Base-by-base conservation (phyloP, 1,140 invertebrate genomes). In the Drosophila subpulchrella region DNA sequence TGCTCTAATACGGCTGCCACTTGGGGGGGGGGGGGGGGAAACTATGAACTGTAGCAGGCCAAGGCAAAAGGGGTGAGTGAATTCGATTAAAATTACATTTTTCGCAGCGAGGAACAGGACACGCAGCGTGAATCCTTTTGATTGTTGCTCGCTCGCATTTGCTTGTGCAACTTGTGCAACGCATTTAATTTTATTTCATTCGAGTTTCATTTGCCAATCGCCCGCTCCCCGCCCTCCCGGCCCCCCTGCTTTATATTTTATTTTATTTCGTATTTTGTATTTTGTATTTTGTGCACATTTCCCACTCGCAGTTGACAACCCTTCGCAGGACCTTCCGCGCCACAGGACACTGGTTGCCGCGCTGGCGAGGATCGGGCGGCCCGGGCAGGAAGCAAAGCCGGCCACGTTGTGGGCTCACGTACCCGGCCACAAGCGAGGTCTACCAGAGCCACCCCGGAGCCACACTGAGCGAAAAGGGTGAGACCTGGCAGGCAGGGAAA, bases 71-170 rank as follows among this genome's bases (percentile, higher is more conserved):
- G 50, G 65, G 46, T 76, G 51, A 50, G 47, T 89, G 84, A 89
- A 89, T 89, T 89, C 84, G 84, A 89, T 89, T 89, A 89, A 89
- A 89, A 89, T 89, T 88, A 89, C 84, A 81, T 89, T 88, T 88
- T 79, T 86, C 68, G 57, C 60, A 57, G 72, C 53, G 20, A 56
- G 47, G 48, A 72, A 62, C 63, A 78, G 65, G 65, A 62, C 72
- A 74, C 83, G 79, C 83, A 73, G 83, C 83, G 63, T 88, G 83
- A 77, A 76, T 88, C 79, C 84, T 71, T 88, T 79, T 88, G 83
- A 86, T 82, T 86, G 83, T 86, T 75, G 75, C 75, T 65, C 65
- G 75, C 62, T 65, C 65, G 70, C 62, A 82, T 88, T 88, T 62
- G 75, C 62, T 82, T 88, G 82, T 88, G 79, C 84, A 88, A 88